Evolutionary conservation across 2,797 vertebrate genomes (phyloP).

Genomic region (Gambelia wislizenii): DNA sequence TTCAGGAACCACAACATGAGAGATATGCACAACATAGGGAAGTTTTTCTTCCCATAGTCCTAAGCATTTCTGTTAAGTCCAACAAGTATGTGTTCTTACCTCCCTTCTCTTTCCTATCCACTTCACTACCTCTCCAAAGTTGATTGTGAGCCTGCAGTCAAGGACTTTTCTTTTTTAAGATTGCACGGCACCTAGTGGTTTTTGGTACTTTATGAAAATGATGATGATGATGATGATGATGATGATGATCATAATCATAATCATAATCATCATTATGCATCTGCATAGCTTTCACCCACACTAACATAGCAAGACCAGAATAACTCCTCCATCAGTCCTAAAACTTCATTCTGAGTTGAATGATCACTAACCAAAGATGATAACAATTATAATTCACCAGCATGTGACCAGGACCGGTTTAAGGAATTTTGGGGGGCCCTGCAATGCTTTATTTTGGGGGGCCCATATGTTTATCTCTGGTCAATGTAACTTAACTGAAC

Average conservation of each 20-base stretch:
- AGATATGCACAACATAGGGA: background rate
- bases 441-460: too few relatives aligned
- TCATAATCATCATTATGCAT: background rate
- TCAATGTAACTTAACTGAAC: too few relatives aligned
- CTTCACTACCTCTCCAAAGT: background rate
- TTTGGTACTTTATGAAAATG: background rate
- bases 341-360: background rate
- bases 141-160: background rate
- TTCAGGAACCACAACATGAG: background rate
- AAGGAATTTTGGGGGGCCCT: too few relatives aligned
- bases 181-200: background rate
- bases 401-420: too few relatives aligned
- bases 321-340: background rate
- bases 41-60: background rate
- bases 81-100: background rate
- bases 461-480: too few relatives aligned
- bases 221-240: background rate
- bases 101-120: background rate
- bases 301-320: background rate
- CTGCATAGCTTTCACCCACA: background rate
- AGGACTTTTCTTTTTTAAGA: background rate
- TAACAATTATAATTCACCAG: conserved; percentile 49
- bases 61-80: background rate
- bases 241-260: background rate
- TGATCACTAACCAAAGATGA: conserved; percentile 43